Conservation (phyloP, 2,113 vertebrate species). For the Caracal caracal region DNA sequence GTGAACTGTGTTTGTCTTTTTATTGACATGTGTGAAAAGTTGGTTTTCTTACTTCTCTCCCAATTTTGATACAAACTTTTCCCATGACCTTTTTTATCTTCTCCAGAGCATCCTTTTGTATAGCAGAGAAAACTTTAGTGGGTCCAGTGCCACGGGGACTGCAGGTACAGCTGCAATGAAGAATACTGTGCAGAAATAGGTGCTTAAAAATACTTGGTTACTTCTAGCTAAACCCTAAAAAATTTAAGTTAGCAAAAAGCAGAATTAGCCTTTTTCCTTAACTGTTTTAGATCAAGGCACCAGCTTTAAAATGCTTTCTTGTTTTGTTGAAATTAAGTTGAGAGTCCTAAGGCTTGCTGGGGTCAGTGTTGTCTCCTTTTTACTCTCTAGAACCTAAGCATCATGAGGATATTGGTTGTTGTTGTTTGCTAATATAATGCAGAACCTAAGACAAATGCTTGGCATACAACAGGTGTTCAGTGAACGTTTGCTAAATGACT, state of each 20-base stretch:
- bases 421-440: neutral
- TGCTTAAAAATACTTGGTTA: neutral
- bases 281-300: neutral
- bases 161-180: neutral
- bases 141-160: neutral
- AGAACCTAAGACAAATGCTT: neutral
- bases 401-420: neutral
- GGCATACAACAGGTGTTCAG: neutral
- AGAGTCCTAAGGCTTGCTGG: neutral
- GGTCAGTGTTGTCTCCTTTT: neutral
- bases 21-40: neutral
- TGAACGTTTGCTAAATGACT: neutral
- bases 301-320: neutral
- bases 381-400: neutral
- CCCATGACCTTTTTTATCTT: neutral
- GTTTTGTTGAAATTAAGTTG: neutral
- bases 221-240: neutral
- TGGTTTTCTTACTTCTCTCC: neutral
- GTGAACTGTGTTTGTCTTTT: neutral
- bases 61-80: slow-evolving; percentile 1
- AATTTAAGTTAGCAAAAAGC: neutral
- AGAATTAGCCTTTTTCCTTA: neutral
- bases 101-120: neutral
- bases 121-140: neutral
- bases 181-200: neutral